phyloP scores from a whole-genome alignment of 2,888 invertebrate genomes.

The Yponomeuta malinellus region DNA sequence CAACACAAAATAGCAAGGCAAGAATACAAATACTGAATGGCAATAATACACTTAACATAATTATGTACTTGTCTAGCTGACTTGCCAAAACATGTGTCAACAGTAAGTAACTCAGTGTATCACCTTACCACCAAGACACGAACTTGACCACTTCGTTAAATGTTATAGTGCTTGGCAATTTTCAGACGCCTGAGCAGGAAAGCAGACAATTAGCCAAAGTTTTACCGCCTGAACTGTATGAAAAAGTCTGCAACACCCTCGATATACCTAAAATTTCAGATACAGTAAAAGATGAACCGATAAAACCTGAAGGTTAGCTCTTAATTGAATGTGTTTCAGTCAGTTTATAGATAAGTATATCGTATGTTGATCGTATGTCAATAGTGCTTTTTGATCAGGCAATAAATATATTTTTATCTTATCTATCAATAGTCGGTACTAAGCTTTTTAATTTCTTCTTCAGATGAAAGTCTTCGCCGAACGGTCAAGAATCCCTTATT shows the following conservation, averaged over 20 bases:
- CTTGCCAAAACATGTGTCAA: too few relatives aligned
- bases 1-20: too few relatives aligned
- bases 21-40: too few relatives aligned
- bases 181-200: slow-evolving; percentile 39
- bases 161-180: background rate
- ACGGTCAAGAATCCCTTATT: slow-evolving; percentile 48
- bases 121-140: too few relatives aligned
- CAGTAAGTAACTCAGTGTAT: too few relatives aligned
- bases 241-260: slow-evolving; percentile 52
- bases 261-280: slow-evolving; percentile 34
- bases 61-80: too few relatives aligned
- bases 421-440: too few relatives aligned
- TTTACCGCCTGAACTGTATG: slow-evolving; percentile 50
- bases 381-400: too few relatives aligned
- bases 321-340: background rate
- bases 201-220: slow-evolving; percentile 46
- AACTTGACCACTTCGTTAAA: too few relatives aligned
- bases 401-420: too few relatives aligned
- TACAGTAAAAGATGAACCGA: slow-evolving; percentile 20
- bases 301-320: slow-evolving; percentile 31
- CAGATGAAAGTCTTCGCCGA: slow-evolving; percentile 29
- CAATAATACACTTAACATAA: too few relatives aligned
- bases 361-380: too few relatives aligned
- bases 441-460: slow-evolving; percentile 14
- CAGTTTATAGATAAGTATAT: background rate